Base-by-base conservation (phyloP, 1,140 invertebrate genomes). In the Drosophila serrata region DNA sequence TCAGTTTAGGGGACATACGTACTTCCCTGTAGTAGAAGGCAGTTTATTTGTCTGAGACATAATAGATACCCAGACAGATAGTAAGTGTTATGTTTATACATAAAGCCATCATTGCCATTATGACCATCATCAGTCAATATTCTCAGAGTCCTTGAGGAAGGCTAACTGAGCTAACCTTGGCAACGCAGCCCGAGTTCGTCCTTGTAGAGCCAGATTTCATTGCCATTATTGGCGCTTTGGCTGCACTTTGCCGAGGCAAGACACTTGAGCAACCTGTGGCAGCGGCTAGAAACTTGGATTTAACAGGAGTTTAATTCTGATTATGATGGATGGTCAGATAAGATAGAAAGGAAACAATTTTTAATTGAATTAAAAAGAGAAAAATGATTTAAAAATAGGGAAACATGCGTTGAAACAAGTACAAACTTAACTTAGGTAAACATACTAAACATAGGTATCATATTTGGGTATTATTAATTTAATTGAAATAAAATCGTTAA, bases 221-320 rank as follows among this genome's bases (percentile, higher is more conserved):
- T 69, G 56, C 29, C 78, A 64, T 75, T 86, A 84, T 73, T 68
- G 73, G 43, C 56, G 53, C 82, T 70, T 70, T 70, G 74, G 46
- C 78, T 79, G 78, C 73, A 55, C 46, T 69, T 60, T 60, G 29
- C n/a, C 37, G 35, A 58, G 58, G 42, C n/a, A 13, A 17, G 12
- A 24, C 45, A 33, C n/a, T 35, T 27, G 31, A 49, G 22, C 24
- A 31, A 51, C 61, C 46, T 72, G 42, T 51, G 19, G 11, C 9
- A 62, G 24, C 24, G 37, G n/a, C 31, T 31, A 49, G 51, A 40
- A 48, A 27, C 48, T 27, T 45, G 53, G 31, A 53, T 57, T 65
- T 76, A 76, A 82, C 59, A 63, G 62, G 79, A 73, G 42, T 43
- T 35, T 59, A 24, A 11, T 39, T 29, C 33, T 51, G 51, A 74